Base-by-base conservation (phyloP, 1,140 invertebrate species). In the Coenobita brevimanus region DNA sequence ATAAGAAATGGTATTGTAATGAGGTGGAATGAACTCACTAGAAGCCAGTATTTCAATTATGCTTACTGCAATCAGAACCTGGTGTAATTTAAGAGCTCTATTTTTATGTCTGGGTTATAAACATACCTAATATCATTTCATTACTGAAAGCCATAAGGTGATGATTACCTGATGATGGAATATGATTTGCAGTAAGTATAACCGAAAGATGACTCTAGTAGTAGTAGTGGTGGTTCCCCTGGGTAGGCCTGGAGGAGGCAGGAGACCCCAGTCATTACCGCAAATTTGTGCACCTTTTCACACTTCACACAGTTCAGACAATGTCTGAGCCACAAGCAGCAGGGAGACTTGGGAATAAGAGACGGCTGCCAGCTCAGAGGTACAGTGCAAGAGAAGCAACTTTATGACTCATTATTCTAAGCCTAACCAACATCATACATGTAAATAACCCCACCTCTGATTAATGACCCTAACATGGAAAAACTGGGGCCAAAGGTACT, bases 1-100 rank as follows among this genome's bases (percentile, higher is more conserved):
- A 85, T 85, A 85, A 85, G 82, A 85, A 85, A 85, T 71, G 54
- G 57, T 85, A 38, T 85, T 69, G 75, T 75, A 85, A 71, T 85
- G 82, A 85, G 73, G 82, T 85, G 82, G 73, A 85, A 85, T 78
- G 82, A 85, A 76, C 75, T 76, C 73, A 69, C 57, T 85, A 30
- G 54, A 76, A 71, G 24, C 33, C 33, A 64, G 73, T 75, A n/a
- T 78, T 85, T 85, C 82, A 85, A 64, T 62, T 71, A 62, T 57
- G 43, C 82, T 54, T 85, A 24, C 82, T 76, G 36, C 64, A 83
- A 50, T 6, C 60, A 57, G 15, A 21, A 24, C 46, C 46, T 54
- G n/a, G n/a, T n/a, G n/a, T n/a, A n/a, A n/a, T n/a, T n/a, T n/a
- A n/a, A n/a, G n/a, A n/a, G n/a, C n/a, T n/a, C n/a, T 71, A 38